These are phyloP conservation scores for Eleutherodactylus coqui DNA, from an alignment of 2,797 vertebrate species.

Conservation along the genomic window DNA sequence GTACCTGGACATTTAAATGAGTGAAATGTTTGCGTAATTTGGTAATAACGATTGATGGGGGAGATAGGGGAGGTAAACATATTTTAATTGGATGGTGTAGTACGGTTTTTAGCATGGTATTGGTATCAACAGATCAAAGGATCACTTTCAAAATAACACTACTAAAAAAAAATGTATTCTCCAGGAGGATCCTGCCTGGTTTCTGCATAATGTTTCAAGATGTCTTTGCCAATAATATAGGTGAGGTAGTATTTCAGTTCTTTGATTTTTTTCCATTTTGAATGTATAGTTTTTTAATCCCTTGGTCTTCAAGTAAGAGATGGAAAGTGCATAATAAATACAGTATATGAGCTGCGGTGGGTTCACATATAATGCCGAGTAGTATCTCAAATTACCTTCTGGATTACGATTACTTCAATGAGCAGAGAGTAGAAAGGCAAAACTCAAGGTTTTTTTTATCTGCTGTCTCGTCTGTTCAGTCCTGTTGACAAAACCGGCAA, in stretches of 20 bases:
- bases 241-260: neutral
- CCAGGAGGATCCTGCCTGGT: neutral
- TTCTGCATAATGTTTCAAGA: neutral
- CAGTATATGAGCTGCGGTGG: neutral
- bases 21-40: constrained; percentile 48
- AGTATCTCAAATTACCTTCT: neutral
- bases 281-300: neutral
- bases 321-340: neutral
- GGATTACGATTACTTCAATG: neutral
- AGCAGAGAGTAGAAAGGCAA: neutral
- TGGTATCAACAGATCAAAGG: neutral
- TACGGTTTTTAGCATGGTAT: constrained; percentile 41
- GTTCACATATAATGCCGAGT: neutral
- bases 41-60: neutral
- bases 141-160: neutral
- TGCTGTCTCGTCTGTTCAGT: no score
- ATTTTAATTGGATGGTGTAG: constrained; percentile 58
- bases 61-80: neutral
- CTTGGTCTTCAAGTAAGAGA: neutral
- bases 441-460: neutral
- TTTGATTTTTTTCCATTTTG: neutral
- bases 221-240: neutral
- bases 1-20: constrained; percentile 55
- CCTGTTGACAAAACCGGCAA: no score
- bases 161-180: neutral